phyloP scores from a whole-genome alignment of 1,140 invertebrate species.

The Argopecten irradians region DNA sequence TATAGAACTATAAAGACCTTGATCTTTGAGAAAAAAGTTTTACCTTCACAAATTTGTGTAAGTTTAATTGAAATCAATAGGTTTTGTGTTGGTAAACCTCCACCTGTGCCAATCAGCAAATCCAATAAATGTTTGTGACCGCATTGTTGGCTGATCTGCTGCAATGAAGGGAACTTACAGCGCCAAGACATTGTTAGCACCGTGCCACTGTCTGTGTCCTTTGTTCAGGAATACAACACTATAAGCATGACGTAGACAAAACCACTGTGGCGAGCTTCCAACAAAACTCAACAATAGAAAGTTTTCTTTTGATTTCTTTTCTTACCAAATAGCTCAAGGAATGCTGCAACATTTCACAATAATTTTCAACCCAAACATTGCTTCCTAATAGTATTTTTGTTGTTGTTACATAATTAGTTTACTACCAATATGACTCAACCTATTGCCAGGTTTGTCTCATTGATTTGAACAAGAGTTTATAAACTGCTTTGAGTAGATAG shows the following conservation, averaged over 20 bases:
- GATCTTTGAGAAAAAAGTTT: neutral
- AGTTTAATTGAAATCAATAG: slow-evolving; percentile 4
- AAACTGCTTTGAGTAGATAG: too few relatives aligned
- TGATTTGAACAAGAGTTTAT: too few relatives aligned
- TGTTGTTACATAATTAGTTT: too few relatives aligned
- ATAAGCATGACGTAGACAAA: neutral
- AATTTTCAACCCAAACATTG: too few relatives aligned
- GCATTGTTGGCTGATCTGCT: neutral
- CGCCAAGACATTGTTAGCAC: neutral
- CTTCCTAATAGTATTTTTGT: too few relatives aligned
- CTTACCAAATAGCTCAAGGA: too few relatives aligned
- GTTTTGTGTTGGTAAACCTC: neutral
- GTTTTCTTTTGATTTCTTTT: neutral
- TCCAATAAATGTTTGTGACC: neutral
- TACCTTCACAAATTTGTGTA: neutral
- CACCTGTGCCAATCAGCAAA: neutral
- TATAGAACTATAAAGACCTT: neutral
- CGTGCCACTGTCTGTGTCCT: neutral
- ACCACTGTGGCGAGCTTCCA: neutral
- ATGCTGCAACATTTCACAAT: too few relatives aligned
- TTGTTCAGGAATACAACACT: neutral
- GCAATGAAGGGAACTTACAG: neutral
- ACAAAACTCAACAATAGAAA: neutral
- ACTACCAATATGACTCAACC: too few relatives aligned
- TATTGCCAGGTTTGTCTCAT: too few relatives aligned